Conservation (phyloP, 2,888 invertebrate genomes). For the Tetanocera ferruginea region DNA sequence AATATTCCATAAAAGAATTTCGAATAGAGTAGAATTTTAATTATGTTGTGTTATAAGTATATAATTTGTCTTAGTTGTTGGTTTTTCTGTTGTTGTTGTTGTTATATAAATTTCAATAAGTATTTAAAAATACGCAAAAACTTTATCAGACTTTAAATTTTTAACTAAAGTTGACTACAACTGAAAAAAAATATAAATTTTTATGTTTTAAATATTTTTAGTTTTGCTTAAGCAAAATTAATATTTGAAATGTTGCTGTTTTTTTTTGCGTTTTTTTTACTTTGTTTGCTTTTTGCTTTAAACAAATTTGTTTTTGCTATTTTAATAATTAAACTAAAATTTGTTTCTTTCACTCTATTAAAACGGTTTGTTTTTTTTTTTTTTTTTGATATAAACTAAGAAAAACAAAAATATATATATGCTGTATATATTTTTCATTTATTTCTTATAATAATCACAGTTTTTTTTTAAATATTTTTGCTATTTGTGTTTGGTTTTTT, state of each 20-base stretch:
- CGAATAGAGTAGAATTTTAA: constrained; percentile 8
- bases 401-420: constrained; percentile 22
- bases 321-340: constrained; percentile 32
- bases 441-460: constrained; percentile 35
- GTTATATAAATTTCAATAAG: constrained; percentile 44
- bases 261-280: constrained; percentile 5
- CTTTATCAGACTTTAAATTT: constrained; percentile 63
- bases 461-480: constrained; percentile 28
- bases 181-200: constrained; percentile 36
- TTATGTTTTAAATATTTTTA: constrained; percentile 17
- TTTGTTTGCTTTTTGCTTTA: constrained; percentile 25
- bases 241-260: not conserved
- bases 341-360: constrained; percentile 16
- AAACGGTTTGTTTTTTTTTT: not conserved
- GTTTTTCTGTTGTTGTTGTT: not conserved
- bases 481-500: not conserved
- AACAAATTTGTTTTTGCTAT: constrained; percentile 18
- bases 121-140: constrained; percentile 47
- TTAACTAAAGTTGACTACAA: constrained; percentile 63
- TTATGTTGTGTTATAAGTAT: not conserved
- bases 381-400: not conserved
- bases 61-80: not conserved
- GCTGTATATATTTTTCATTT: constrained; percentile 26
- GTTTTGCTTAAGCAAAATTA: not conserved
- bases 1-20: constrained; percentile 30